Base-by-base conservation (phyloP, 2,888 invertebrate species). In the Piscicola geometra region DNA sequence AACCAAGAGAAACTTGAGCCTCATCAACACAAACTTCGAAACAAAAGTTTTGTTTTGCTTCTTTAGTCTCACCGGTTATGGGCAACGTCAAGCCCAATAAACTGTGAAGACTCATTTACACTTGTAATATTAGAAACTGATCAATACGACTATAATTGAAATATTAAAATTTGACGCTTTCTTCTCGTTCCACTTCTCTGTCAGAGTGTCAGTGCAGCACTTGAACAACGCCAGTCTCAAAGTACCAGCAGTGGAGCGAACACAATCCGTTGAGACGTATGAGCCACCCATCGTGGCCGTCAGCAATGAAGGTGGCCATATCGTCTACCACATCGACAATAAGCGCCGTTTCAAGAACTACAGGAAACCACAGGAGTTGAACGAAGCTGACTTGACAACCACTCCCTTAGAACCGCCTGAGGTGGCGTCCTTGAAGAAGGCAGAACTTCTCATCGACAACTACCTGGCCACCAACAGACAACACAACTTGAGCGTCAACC, bases 301-400 rank as follows among this genome's bases (percentile, higher is more conserved):
- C 66, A 92, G 92, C 82, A 91, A 90, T 67, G 91, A 91, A 36
- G 91, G 91, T 80, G 92, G 92, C 0, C 91, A 91, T 80, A 90
- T 93, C 2, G 85, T 86, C 75, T 86, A 86, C 80, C 87, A 87
- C 79, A 84, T 87, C 78, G 86, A 86, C 81, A 81, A 83, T 73
- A 80, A 70, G 12, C 56, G 35, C n/a, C 76, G 66, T 75, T 79
- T 50, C 69, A 77, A 79, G 25, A 86, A 87, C 72, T 86, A 87
- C 0, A 87, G 87, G 77, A 83, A 25, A n/a, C 25, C 60, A 25
- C 60, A 56, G n/a, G 60, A 56, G n/a, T 3, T 56, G 60, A 25
- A 3, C 5, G 21, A 25, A 5, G 25, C n/a, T 5, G 5, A 9
- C 5, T 56, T n/a, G n/a, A 56, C 60, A 25, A 9, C 60, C 21